These are phyloP conservation scores for Takifugu ocellatus DNA, from an alignment of 2,797 vertebrate genomes.

Conservation along the genomic window DNA sequence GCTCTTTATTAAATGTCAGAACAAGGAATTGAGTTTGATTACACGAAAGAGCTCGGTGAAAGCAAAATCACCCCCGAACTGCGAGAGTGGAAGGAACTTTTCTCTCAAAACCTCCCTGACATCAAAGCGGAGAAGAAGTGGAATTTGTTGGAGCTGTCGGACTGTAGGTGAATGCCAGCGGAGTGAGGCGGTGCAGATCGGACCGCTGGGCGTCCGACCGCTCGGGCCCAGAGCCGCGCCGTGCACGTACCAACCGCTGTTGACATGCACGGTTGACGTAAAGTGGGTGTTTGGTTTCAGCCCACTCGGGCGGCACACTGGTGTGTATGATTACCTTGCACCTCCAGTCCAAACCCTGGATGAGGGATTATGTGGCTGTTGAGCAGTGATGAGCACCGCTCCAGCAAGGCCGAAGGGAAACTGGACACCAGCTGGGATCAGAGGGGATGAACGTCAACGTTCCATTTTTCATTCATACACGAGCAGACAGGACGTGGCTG, in stretches of 20 bases:
- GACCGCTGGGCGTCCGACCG: slow-evolving; percentile 41
- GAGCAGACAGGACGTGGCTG: slow-evolving; percentile 1
- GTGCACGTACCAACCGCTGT: slow-evolving; percentile 43
- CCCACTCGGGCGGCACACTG: slow-evolving; percentile 24
- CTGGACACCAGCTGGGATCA: slow-evolving; percentile 41
- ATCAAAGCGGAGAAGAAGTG: slow-evolving; percentile 21
- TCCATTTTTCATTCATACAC: slow-evolving; percentile 39
- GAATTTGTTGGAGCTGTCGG: slow-evolving; percentile 27
- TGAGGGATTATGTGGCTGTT: slow-evolving; percentile 68
- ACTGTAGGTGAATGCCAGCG: slow-evolving; percentile 31
- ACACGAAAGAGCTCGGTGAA: slow-evolving; percentile 21
- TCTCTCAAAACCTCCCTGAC: slow-evolving; percentile 29
- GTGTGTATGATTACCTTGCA: slow-evolving; percentile 38
- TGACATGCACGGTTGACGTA: slow-evolving; percentile 42
- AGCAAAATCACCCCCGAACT: slow-evolving; percentile 31
- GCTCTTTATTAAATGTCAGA: slow-evolving; percentile 29
- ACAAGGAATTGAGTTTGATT: slow-evolving; percentile 25
- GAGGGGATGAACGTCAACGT: slow-evolving; percentile 54
- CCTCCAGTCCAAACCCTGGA: slow-evolving; percentile 70
- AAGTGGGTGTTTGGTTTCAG: slow-evolving; percentile 33
- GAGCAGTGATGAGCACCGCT: slow-evolving; percentile 69
- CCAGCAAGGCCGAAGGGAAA: slow-evolving; percentile 49
- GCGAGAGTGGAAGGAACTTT: slow-evolving; percentile 27
- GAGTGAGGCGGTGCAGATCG: slow-evolving; percentile 54
- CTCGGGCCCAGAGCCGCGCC: slow-evolving; percentile 58